Evolutionary conservation across 2,797 vertebrate species (phyloP).

Genomic region (Eleutherodactylus coqui): DNA sequence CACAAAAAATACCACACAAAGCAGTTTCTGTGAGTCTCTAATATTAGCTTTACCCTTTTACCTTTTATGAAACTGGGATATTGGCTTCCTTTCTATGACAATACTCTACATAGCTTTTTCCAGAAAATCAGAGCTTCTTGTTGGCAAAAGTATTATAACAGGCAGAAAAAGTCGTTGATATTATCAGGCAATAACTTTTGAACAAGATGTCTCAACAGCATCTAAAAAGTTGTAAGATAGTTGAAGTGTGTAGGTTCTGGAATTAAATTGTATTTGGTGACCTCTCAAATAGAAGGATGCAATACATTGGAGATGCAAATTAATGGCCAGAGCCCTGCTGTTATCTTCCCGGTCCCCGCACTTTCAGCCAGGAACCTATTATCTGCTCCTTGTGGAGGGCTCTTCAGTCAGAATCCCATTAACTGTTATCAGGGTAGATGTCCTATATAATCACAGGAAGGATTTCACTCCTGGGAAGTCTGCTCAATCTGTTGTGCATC

Average conservation of each 20-base stretch:
- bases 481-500: background rate
- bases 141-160: background rate
- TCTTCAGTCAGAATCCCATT: slow-evolving; percentile 55
- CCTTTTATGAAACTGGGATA: background rate
- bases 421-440: slow-evolving; percentile 37
- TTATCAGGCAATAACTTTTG: background rate
- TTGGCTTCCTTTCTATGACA: background rate
- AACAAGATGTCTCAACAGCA: slow-evolving; percentile 1
- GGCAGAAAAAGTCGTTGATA: background rate
- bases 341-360: slow-evolving; percentile 1
- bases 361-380: slow-evolving; percentile 46
- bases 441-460: slow-evolving; percentile 13
- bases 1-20: too few species aligned
- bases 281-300: background rate
- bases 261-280: background rate
- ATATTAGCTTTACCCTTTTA: too few species aligned
- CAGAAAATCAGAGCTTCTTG: background rate
- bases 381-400: slow-evolving; percentile 44
- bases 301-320: slow-evolving; percentile 13
- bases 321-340: background rate
- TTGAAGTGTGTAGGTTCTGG: background rate
- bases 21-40: too few species aligned
- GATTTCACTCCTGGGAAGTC: slow-evolving; percentile 30
- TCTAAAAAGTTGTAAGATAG: background rate
- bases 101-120: background rate